Conservation (phyloP, 2,888 invertebrate genomes). For the Glomeris marginata region DNA sequence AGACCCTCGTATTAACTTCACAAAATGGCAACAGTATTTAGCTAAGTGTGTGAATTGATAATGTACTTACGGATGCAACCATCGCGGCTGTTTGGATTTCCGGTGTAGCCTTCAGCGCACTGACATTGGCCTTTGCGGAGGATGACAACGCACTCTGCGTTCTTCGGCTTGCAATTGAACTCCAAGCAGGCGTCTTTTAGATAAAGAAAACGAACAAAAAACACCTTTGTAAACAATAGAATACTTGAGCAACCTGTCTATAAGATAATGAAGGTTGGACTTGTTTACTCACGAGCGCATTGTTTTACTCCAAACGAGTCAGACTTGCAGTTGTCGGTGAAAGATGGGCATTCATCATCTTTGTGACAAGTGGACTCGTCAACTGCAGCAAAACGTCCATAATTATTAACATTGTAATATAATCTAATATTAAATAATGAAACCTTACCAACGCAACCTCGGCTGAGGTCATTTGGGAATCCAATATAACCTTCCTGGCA, state of each 20-base stretch:
- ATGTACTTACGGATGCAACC: slow-evolving; percentile 48
- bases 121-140: slow-evolving; percentile 46
- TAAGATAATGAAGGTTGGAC: neutral
- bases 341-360: slow-evolving; percentile 21
- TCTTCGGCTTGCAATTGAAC: slow-evolving; percentile 61
- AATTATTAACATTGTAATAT: neutral
- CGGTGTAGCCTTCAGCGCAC: slow-evolving; percentile 65
- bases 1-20: neutral
- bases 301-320: slow-evolving; percentile 21
- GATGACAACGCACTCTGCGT: slow-evolving; percentile 53
- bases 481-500: slow-evolving; percentile 18
- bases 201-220: slow-evolving; percentile 2
- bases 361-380: slow-evolving; percentile 17
- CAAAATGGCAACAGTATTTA: neutral
- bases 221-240: neutral
- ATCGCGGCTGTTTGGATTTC: slow-evolving; percentile 76
- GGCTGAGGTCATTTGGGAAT: slow-evolving; percentile 18
- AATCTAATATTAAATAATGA: neutral
- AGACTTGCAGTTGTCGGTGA: slow-evolving; percentile 21
- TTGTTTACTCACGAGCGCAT: slow-evolving; percentile 17
- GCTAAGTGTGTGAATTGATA: neutral
- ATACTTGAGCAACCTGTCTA: too few relatives aligned
- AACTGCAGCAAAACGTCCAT: slow-evolving; percentile 5
- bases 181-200: slow-evolving; percentile 45
- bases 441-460: slow-evolving; percentile 20